Conservation (phyloP, 2,888 invertebrate genomes). For the Limenitis camilla region DNA sequence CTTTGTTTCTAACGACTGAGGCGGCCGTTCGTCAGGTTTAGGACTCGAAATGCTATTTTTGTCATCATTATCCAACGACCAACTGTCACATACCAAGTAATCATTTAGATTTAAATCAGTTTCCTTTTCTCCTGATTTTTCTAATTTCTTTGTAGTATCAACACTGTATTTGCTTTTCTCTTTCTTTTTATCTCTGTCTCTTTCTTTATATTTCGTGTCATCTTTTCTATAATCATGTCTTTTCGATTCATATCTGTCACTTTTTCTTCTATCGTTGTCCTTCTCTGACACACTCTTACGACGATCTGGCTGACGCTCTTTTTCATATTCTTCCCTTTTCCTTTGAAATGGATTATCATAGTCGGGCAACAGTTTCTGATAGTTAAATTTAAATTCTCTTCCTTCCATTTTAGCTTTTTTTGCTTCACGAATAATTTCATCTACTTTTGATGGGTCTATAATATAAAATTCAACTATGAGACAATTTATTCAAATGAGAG, state of each 20-base stretch:
- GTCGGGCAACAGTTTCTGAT: constrained; percentile 57
- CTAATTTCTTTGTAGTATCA: constrained; percentile 19
- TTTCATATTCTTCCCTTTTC: constrained; percentile 31
- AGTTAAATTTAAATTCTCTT: constrained; percentile 60
- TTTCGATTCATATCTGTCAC: constrained; percentile 31
- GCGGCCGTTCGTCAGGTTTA: constrained; percentile 34
- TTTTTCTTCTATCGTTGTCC: constrained; percentile 27
- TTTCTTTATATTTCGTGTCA: constrained; percentile 29
- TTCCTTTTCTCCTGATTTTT: constrained; percentile 35
- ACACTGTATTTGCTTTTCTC: constrained; percentile 26
- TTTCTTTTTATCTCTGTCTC: constrained; percentile 28
- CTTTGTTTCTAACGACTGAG: constrained; percentile 26
- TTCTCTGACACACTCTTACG: constrained; percentile 25
- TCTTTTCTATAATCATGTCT: constrained; percentile 33
- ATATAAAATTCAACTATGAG: not conserved
- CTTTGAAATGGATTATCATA: constrained; percentile 67
- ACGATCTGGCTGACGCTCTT: constrained; percentile 25
- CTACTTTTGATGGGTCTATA: constrained; percentile 59
- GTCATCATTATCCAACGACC: constrained; percentile 65
- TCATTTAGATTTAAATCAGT: constrained; percentile 58
- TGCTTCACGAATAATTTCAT: constrained; percentile 60
- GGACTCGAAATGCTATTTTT: constrained; percentile 46
- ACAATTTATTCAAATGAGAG: too few species aligned
- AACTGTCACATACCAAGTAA: constrained; percentile 65
- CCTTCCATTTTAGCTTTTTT: constrained; percentile 61